Evolutionary conservation across 53 echinoderm and acorn worm species (phyloP).

Genomic region (Zoroaster sp.): DNA sequence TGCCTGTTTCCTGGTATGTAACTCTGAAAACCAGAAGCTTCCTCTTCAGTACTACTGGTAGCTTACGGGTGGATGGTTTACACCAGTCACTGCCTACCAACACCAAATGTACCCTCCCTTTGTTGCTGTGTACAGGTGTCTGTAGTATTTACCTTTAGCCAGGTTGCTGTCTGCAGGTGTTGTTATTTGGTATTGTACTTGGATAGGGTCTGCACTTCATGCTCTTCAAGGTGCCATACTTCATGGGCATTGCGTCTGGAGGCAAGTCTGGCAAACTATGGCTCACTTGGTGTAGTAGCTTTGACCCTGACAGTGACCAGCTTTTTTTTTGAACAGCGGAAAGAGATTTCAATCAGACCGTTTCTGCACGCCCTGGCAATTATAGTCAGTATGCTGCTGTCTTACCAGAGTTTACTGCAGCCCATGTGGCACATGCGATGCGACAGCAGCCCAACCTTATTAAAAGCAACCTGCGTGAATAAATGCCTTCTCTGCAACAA

Average conservation of each 20-base stretch:
- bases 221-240: conserved; percentile 66
- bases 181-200: conserved; percentile 38
- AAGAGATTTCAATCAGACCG: conserved; percentile 9
- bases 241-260: conserved; percentile 6
- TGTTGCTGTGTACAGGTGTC: conserved; percentile 50
- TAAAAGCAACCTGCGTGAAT: conserved; percentile 19
- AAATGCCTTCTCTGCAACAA: conserved; percentile 14
- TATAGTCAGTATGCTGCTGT: conserved; percentile 4
- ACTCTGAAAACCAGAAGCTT: conserved; percentile 35
- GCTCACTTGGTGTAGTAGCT: conserved; percentile 10
- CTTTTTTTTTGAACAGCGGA: conserved; percentile 55
- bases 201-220: conserved; percentile 66
- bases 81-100: conserved; percentile 42
- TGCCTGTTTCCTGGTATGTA: conserved; percentile 47
- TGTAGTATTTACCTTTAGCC: conserved; percentile 51
- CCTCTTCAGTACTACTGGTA: conserved; percentile 19
- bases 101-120: conserved; percentile 43
- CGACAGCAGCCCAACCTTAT: background rate
- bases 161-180: conserved; percentile 52
- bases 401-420: conserved; percentile 22
- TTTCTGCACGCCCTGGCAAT: conserved; percentile 24
- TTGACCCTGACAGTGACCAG: conserved; percentile 46
- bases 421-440: conserved; percentile 6
- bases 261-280: background rate
- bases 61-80: conserved; percentile 55